phyloP scores from a whole-genome alignment of 1,140 invertebrate species.

The Halotydeus destructor region DNA sequence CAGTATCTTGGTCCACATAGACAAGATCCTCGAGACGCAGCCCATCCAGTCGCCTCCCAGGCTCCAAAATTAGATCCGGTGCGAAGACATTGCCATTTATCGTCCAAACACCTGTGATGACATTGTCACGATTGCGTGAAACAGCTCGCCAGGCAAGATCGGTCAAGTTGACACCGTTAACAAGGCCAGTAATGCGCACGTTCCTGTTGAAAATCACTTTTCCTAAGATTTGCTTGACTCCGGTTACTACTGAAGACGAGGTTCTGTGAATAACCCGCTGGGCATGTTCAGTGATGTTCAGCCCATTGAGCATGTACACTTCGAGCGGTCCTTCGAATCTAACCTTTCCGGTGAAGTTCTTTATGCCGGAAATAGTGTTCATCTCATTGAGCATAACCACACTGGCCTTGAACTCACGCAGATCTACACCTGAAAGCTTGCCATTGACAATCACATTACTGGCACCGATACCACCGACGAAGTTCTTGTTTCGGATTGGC shows the following conservation, averaged over 20 bases:
- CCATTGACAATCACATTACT: not conserved
- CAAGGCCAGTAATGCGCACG: not conserved
- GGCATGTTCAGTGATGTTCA: not conserved
- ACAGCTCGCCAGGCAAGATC: not conserved
- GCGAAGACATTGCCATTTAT: not conserved
- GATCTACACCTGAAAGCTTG: not conserved
- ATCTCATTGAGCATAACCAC: conserved; percentile 1
- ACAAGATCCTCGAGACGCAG: not conserved
- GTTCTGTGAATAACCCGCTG: not conserved
- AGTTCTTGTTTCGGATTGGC: conserved; percentile 3
- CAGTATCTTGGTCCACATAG: not conserved
- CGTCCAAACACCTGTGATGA: not conserved
- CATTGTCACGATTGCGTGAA: not conserved
- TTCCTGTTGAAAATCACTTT: not conserved
- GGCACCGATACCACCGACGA: not conserved
- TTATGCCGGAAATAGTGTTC: not conserved
- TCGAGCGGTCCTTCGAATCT: not conserved
- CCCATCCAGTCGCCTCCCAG: not conserved
- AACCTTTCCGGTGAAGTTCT: not conserved
- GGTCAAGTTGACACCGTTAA: conserved; percentile 3
- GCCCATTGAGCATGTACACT: not conserved
- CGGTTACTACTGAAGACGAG: not conserved
- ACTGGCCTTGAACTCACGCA: conserved; percentile 2
- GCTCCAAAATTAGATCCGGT: not conserved
- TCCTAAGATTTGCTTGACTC: not conserved